Evolutionary conservation across 2,888 invertebrate species (phyloP), one percentile per base, ranked within the genome.

Genomic region (Temnothorax rugatulus): DNA sequence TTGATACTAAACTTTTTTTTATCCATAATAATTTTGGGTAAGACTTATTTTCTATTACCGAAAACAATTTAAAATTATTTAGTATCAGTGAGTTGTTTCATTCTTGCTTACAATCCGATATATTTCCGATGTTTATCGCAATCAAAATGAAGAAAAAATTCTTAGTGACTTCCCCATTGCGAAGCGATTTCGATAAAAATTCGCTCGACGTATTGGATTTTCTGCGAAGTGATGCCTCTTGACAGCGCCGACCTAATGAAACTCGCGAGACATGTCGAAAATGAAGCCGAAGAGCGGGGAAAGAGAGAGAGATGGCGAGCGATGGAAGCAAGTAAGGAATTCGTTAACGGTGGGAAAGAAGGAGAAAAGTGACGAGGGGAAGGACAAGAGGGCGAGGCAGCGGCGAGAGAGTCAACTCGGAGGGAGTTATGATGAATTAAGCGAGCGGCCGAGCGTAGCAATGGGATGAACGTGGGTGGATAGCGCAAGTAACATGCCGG

Each of bases 381-480:
- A 75, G 34, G 4, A 54, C 15, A 59, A 50, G 77, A 61, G 61
- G 18, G 59, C n/a, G 50, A 52, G 15, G 21, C 25, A 18, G 2
- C 15, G 47, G 5, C 29, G 1, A 13, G 38, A 9, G 29, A 68
- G 38, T 59, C 66, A 83, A 86, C 87, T 88, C 73, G 83, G 83
- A 86, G 87, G 85, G 52, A 84, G 25, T 18, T 82, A 50, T 84
- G 84, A 90, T 90, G 87, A 90, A 88, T 87, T 84, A 83, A 84
- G 77, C 79, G 61, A 84, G 84, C 81, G 82, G 74, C 75, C 77
- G 68, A 85, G 86, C 68, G 88, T 87, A 87, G 71, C 86, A 86
- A 89, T 87, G 59, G 85, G 74, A 88, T 87, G 83, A 87, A 84
- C 76, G 90, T 88, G 77, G 87, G 87, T 83, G 86, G 84, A 64